These are phyloP conservation scores for Nyleta sp. DNA, from an alignment of 2,888 invertebrate species.

Conservation along the genomic window DNA sequence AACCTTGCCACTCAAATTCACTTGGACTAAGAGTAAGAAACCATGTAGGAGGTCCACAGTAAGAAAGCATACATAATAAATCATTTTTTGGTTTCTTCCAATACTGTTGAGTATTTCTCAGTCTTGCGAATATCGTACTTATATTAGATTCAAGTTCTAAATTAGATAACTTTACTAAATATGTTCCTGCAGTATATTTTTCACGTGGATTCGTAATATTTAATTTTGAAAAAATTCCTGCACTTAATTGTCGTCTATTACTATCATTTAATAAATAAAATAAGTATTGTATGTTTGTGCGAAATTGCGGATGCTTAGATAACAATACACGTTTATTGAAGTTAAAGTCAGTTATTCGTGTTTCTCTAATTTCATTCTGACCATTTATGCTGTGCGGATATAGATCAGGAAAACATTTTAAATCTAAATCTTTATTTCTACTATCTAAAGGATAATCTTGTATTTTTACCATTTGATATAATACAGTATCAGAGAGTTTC, in stretches of 20 bases:
- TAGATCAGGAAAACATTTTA: conserved; percentile 63
- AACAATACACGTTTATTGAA: no score
- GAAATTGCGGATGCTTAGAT: no score
- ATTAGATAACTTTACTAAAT: no score
- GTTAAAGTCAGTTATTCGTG: no score
- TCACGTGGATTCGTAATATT: conserved; percentile 1
- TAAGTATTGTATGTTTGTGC: conserved; percentile 60
- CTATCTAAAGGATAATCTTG: conserved; percentile 61
- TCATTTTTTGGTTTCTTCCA: conserved; percentile 37
- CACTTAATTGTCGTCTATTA: conserved; percentile 53
- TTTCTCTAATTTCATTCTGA: no score
- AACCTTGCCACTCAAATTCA: conserved; percentile 54
- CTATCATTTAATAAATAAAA: conserved; percentile 69
- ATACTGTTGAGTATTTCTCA: conserved; percentile 47
- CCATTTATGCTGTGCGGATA: conserved; percentile 3
- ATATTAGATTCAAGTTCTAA: conserved; percentile 61
- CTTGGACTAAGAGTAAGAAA: conserved; percentile 69
- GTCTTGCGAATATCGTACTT: conserved; percentile 59
- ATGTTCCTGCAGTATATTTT: neutral
- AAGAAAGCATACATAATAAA: conserved; percentile 60
- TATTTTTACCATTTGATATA: conserved; percentile 49
- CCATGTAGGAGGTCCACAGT: conserved; percentile 70
- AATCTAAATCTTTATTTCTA: conserved; percentile 49
- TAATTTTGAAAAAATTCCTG: conserved; percentile 41
- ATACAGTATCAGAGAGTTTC: neutral